Conservation (phyloP, 35 echinoderm and acorn worm species). For the Ophioderma brevispina region DNA sequence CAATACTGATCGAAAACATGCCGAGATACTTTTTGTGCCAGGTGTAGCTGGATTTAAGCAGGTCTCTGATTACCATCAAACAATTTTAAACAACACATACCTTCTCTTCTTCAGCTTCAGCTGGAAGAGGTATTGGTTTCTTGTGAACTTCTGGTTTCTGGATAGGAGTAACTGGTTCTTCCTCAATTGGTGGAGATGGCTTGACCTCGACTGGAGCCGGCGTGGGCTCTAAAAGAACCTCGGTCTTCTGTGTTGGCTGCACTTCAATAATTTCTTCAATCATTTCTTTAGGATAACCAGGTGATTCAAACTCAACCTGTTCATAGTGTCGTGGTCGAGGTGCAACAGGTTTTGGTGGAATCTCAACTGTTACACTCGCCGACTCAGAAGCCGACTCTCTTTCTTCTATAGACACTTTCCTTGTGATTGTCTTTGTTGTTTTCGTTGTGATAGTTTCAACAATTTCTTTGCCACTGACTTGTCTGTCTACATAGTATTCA, state of each 20-base stretch:
- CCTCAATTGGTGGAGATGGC: not conserved
- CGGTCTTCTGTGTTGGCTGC: not conserved
- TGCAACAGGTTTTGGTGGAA: slow-evolving; percentile 27
- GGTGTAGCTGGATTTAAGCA: no score
- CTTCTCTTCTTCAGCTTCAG: not conserved
- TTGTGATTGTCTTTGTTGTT: slow-evolving; percentile 73
- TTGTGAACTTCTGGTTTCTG: not conserved
- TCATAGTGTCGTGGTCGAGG: slow-evolving; percentile 17
- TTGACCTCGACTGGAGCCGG: not conserved
- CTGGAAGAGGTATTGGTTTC: not conserved
- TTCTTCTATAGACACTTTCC: slow-evolving; percentile 63
- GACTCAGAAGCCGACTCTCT: slow-evolving; percentile 49
- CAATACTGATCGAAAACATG: no score
- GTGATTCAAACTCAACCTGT: slow-evolving; percentile 15
- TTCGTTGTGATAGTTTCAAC: slow-evolving; percentile 80
- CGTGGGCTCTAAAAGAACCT: not conserved
- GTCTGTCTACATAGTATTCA: slow-evolving; percentile 47
- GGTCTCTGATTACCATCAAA: no score
- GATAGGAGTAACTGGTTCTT: not conserved
- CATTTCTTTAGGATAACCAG: slow-evolving; percentile 17
- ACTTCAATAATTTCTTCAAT: not conserved
- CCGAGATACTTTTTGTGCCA: no score
- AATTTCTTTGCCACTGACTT: slow-evolving; percentile 43
- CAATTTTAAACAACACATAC: no score
- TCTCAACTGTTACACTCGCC: slow-evolving; percentile 29